These are phyloP conservation scores for Callionymus lyra DNA, from an alignment of 2,113 vertebrate genomes.

Conservation along the genomic window DNA sequence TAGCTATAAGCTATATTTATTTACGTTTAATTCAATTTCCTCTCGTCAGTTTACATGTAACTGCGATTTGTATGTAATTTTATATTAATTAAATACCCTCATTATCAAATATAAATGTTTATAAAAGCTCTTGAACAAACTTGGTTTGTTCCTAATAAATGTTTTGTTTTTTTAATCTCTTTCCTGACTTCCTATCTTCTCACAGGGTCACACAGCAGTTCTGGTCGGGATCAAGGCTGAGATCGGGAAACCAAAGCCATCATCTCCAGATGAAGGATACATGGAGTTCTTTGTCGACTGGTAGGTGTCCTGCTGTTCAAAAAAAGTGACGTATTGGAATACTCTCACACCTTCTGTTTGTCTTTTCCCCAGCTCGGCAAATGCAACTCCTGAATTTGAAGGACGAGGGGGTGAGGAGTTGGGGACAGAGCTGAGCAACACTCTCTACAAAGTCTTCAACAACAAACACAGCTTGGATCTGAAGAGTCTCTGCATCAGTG, in stretches of 20 bases:
- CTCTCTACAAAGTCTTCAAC: conserved; percentile 84
- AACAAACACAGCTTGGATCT: conserved; percentile 76
- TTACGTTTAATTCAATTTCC: too few relatives aligned
- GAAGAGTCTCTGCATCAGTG: conserved; percentile 76
- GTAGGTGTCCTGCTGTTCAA: conserved; percentile 70
- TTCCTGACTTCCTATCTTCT: too few relatives aligned
- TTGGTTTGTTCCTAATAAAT: too few relatives aligned
- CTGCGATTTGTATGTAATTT: too few relatives aligned
- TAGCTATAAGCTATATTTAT: too few relatives aligned
- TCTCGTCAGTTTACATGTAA: too few relatives aligned
- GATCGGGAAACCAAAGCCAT: conserved; percentile 82
- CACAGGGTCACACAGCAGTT: conserved; percentile 86
- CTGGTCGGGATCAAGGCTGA: conserved; percentile 93
- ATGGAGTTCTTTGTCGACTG: conserved; percentile 97
- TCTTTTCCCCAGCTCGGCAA: conserved; percentile 77
- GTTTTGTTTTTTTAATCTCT: too few relatives aligned
- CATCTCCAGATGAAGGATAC: conserved; percentile 81
- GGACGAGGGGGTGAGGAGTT: conserved; percentile 93
- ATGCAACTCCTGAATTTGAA: conserved; percentile 92
- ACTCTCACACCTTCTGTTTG: background rate
- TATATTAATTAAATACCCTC: too few relatives aligned
- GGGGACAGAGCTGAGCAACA: conserved; percentile 83
- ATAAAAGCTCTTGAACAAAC: too few relatives aligned
- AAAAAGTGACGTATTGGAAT: background rate
- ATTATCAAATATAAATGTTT: too few relatives aligned